Percentiles rank a stretch among this genome's conserved stretches.
phyloP scores from a whole-genome alignment of 2,113 vertebrate genomes.

The Jaculus jaculus region DNA sequence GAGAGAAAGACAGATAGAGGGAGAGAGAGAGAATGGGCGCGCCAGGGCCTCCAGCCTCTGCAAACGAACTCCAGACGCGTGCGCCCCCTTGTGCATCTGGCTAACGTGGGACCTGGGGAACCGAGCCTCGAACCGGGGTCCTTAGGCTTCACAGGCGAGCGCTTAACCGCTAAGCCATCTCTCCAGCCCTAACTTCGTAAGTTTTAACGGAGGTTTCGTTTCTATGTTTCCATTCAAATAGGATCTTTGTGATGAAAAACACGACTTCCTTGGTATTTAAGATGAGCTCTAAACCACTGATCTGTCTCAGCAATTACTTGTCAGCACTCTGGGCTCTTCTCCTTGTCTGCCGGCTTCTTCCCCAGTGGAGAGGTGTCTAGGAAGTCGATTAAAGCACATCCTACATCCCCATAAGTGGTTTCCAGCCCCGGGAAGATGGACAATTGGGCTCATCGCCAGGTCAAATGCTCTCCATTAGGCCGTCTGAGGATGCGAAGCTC shows the following conservation, averaged over 20 bases:
- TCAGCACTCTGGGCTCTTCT: not conserved
- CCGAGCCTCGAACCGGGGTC: no score
- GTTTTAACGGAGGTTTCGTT: slow-evolving; percentile 49
- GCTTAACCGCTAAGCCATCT: no score
- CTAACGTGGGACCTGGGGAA: no score
- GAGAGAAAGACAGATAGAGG: no score
- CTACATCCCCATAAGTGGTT: slow-evolving; percentile 34
- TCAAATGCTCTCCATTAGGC: slow-evolving; percentile 41
- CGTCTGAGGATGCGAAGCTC: slow-evolving; percentile 31
- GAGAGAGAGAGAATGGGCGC: no score
- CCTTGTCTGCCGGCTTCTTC: not conserved
- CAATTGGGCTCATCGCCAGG: slow-evolving; percentile 60
- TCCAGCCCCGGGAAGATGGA: slow-evolving; percentile 66
- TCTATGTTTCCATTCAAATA: slow-evolving; percentile 42
- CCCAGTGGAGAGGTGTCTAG: slow-evolving; percentile 41
- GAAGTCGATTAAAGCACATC: slow-evolving; percentile 65
- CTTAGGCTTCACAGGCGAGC: no score
- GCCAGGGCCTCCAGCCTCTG: no score
- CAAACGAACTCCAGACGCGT: no score
- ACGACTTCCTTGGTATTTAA: slow-evolving; percentile 56
- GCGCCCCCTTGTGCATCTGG: no score
- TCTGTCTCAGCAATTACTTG: slow-evolving; percentile 17
- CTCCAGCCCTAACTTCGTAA: slow-evolving; percentile 59
- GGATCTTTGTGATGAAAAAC: slow-evolving; percentile 17
- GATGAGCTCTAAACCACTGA: slow-evolving; percentile 20